phyloP scores from a whole-genome alignment of 2,888 invertebrate genomes.

The Tipula unca region DNA sequence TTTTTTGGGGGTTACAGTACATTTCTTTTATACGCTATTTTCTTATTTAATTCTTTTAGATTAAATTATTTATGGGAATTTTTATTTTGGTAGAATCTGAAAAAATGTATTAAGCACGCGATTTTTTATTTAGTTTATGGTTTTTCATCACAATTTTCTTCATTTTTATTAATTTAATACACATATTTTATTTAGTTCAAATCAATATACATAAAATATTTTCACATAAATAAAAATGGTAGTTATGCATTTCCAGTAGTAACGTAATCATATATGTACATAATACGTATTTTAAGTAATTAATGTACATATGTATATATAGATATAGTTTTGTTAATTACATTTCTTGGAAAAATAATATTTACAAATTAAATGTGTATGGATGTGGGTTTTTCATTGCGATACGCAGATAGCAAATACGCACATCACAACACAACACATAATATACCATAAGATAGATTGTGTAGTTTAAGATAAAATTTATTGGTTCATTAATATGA shows the following conservation, averaged over 20 bases:
- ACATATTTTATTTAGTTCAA: background rate
- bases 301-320: background rate
- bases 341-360: background rate
- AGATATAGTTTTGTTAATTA: background rate
- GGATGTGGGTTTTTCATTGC: background rate
- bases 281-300: no score
- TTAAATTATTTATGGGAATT: conserved; percentile 20
- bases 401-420: background rate
- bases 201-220: background rate
- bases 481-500: background rate
- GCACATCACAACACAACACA: background rate
- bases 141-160: conserved; percentile 19
- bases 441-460: background rate
- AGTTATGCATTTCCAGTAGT: background rate
- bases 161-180: background rate
- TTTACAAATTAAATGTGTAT: background rate
- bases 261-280: background rate
- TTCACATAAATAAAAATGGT: background rate
- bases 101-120: background rate
- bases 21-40: background rate
- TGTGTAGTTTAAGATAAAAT: background rate
- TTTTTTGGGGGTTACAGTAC: conserved; percentile 9
- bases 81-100: conserved; percentile 16
- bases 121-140: conserved; percentile 21
- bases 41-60: conserved; percentile 22